Evolutionary conservation across 2,888 invertebrate species (phyloP).

Genomic region (Drosophila subsilvestris): DNA sequence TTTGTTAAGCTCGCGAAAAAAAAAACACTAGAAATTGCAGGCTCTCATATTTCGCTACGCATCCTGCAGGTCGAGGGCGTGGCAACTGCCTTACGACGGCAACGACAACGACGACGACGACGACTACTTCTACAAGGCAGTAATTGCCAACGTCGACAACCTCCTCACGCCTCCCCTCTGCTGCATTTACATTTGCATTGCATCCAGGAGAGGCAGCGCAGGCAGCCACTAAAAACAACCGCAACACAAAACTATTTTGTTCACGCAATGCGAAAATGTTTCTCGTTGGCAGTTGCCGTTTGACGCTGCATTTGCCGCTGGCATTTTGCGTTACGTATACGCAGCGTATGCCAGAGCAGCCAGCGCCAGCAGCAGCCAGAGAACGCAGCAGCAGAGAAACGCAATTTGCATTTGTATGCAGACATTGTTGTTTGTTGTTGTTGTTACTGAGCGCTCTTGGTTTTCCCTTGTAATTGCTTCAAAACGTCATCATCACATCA

Average conservation of each 20-base stretch:
- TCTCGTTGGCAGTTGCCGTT: constrained; percentile 47
- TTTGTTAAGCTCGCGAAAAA: constrained; percentile 58
- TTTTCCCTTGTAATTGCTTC: constrained; percentile 72
- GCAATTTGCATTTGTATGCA: constrained; percentile 80
- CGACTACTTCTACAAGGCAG: constrained; percentile 53
- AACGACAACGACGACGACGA: constrained; percentile 43
- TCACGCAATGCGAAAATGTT: constrained; percentile 76
- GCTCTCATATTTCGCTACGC: constrained; percentile 7
- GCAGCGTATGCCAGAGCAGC: constrained; percentile 66
- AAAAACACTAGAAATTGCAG: constrained; percentile 55
- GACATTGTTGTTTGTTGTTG: constrained; percentile 58
- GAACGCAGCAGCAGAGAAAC: background rate
- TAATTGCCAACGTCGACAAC: constrained; percentile 64
- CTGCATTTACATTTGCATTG: background rate
- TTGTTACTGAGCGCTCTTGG: constrained; percentile 27
- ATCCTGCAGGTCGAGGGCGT: background rate
- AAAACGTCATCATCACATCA: constrained; percentile 71
- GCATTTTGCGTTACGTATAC: constrained; percentile 74
- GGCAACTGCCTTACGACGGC: constrained; percentile 17
- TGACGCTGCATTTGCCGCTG: constrained; percentile 40
- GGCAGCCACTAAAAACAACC: constrained; percentile 72
- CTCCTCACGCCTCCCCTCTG: no score
- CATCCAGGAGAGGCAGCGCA: constrained; percentile 21
- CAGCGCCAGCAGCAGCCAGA: background rate
- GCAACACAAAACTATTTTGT: constrained; percentile 80